These are phyloP conservation scores for Pitta sordida DNA, from an alignment of 2,113 vertebrate genomes.

Conservation along the genomic window DNA sequence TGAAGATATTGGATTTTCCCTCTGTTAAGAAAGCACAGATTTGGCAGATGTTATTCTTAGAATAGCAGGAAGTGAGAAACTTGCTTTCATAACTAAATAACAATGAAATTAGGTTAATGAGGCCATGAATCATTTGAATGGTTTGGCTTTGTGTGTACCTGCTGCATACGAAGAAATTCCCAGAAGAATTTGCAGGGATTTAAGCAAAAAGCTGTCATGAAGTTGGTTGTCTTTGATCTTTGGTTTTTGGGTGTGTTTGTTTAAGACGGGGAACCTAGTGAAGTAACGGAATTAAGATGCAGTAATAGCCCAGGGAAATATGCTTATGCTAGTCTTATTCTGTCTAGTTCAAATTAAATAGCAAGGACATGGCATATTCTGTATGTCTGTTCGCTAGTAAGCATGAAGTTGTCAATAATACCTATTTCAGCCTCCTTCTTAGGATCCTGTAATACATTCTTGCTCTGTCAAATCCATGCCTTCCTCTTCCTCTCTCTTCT, in stretches of 20 bases:
- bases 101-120: constrained; percentile 17
- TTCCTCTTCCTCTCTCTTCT: background rate
- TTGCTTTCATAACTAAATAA: constrained; percentile 13
- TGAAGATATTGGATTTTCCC: background rate
- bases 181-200: background rate
- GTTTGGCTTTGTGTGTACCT: background rate
- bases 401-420: background rate
- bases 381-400: background rate
- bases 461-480: background rate
- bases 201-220: background rate
- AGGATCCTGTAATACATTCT: background rate
- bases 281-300: background rate
- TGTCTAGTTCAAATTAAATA: background rate
- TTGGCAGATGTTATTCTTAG: constrained; percentile 6
- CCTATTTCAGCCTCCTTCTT: background rate
- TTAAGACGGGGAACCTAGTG: background rate
- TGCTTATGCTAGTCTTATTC: background rate
- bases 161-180: background rate
- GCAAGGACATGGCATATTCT: background rate
- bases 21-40: background rate
- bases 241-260: background rate
- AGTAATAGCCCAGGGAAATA: background rate
- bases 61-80: constrained; percentile 16
- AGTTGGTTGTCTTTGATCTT: constrained; percentile 21
- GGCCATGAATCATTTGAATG: background rate